Conservation (phyloP, 2,888 invertebrate species). For the Polyommatus iphigenia region DNA sequence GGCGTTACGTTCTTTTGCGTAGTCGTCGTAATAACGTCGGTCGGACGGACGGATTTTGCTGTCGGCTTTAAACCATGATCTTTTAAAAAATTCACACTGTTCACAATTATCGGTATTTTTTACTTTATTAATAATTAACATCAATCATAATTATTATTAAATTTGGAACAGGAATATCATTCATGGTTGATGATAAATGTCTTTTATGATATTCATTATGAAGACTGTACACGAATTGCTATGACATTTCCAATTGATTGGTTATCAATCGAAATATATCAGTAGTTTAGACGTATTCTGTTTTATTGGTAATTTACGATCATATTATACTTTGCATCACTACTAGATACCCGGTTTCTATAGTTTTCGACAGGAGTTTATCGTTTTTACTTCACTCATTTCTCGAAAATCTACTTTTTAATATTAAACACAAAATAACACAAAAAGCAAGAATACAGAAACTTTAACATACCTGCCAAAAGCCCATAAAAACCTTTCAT, state of each 20-base stretch:
- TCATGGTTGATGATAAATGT: too few relatives aligned
- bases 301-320: conserved; percentile 6
- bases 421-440: not conserved
- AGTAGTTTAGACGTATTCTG: not conserved
- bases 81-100: too few relatives aligned
- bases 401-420: too few relatives aligned
- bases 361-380: not conserved
- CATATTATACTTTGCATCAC: not conserved
- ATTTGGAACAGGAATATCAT: too few relatives aligned
- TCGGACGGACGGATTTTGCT: too few relatives aligned
- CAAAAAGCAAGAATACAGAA: not conserved
- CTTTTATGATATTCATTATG: not conserved
- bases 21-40: too few relatives aligned
- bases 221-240: conserved; percentile 15
- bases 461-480: too few relatives aligned
- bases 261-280: conserved; percentile 3
- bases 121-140: too few relatives aligned
- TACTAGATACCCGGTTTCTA: not conserved
- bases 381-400: not conserved
- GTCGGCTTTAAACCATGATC: too few relatives aligned
- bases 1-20: too few relatives aligned
- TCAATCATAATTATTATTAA: too few relatives aligned
- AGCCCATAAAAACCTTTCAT: not conserved
- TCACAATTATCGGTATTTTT: too few relatives aligned
- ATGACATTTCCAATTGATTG: conserved; percentile 12